Evolutionary conservation across 2,113 vertebrate species (phyloP).

Genomic region (Bucco capensis): DNA sequence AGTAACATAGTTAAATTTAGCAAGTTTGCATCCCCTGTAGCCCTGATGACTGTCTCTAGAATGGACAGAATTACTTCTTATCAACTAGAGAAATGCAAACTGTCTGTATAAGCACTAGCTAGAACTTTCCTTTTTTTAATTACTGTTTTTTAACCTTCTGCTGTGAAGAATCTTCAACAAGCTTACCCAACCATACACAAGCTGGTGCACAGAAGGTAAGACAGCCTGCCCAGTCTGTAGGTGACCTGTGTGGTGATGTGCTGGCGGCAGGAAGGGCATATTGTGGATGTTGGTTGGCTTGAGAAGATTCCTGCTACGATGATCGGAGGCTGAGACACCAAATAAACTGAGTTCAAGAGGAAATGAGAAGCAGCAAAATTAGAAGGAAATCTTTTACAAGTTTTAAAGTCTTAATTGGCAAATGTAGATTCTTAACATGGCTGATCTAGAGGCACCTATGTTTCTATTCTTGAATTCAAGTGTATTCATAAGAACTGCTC

Average conservation of each 20-base stretch:
- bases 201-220: slow-evolving; percentile 24
- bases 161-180: background rate
- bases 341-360: slow-evolving; percentile 5
- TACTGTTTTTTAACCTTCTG: background rate
- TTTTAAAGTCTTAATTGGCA: background rate
- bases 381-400: background rate
- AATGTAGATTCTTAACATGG: background rate
- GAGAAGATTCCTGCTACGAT: slow-evolving; percentile 66
- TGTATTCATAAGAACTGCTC: background rate
- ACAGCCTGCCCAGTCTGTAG: slow-evolving; percentile 49
- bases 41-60: background rate
- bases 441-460: background rate
- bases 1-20: background rate
- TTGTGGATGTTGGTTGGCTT: slow-evolving; percentile 57
- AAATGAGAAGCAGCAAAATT: background rate
- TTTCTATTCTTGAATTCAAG: background rate
- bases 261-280: slow-evolving; percentile 67
- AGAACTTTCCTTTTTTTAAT: background rate
- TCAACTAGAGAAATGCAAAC: background rate
- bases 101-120: background rate
- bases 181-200: slow-evolving; percentile 63
- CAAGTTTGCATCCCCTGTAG: background rate
- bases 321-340: slow-evolving; percentile 47
- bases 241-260: slow-evolving; percentile 64
- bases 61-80: background rate